These are phyloP conservation scores for Gisinianus flammeolus DNA, from an alignment of 2,888 invertebrate species.

Conservation along the genomic window DNA sequence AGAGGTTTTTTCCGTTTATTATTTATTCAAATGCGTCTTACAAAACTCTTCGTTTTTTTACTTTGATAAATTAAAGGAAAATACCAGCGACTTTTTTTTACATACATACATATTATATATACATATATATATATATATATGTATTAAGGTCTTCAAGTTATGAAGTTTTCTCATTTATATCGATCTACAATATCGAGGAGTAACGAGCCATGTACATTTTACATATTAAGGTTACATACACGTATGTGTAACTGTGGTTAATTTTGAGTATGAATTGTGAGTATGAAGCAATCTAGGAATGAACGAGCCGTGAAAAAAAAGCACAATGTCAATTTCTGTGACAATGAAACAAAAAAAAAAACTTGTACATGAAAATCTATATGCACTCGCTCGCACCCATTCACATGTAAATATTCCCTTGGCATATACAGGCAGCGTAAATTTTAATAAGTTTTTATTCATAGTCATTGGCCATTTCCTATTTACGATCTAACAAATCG, in stretches of 20 bases:
- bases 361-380: conserved; percentile 21
- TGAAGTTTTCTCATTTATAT: no score
- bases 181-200: no score
- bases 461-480: conserved; percentile 38
- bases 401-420: conserved; percentile 33
- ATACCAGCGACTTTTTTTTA: neutral
- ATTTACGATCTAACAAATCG: conserved; percentile 1
- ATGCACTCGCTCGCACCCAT: conserved; percentile 5
- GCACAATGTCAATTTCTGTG: conserved; percentile 31
- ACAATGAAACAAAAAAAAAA: conserved; percentile 28
- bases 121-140: neutral
- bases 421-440: conserved; percentile 21
- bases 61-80: neutral
- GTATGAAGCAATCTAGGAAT: no score
- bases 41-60: conserved; percentile 4
- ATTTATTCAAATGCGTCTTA: conserved; percentile 27
- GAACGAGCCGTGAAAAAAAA: conserved; percentile 12
- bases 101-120: no score
- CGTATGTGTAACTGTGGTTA: no score
- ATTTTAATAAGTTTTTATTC: conserved; percentile 32
- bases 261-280: no score
- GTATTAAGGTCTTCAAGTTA: no score
- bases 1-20: conserved; percentile 9
- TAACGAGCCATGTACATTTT: no score
- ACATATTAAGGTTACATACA: no score